Evolutionary conservation across 2,797 vertebrate genomes (phyloP), one percentile per base, ranked within the genome.

Genomic region (Muraenolepis orangiensis): DNA sequence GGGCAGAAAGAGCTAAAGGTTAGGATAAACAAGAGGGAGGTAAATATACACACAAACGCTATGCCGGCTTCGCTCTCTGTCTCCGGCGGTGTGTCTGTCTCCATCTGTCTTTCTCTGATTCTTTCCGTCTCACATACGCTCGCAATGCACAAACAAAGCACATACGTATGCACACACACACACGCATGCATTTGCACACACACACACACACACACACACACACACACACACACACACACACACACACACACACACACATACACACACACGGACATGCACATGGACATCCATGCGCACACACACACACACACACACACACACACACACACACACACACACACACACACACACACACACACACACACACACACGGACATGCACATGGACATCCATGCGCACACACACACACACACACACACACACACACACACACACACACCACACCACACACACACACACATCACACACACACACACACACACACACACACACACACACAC

Each of bases 1-100:
- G 85, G 87, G 81, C 89, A 91, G 86, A 84, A 77, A 80, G 70
- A 61, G 61, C 72, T 73, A 88, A 84, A 89, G 87, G 88, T 91
- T 88, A 89, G 80, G 79, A 38, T 82, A 88, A 91, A 88, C 79
- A 91, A 82, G 77, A 85, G 79, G 87, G 76, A 81, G 61, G 51
- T 76, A 78, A 73, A 85, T 26, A 76, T 72, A 38, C 64, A 77
- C 28, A 81, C 38, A 32, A 66, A 70, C 40, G 57, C 14, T 51
- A 20, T 51, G 12, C 18, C 42, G 38, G 13, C 38, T 51, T 38
- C 32, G 1, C 40, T 51, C 42, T 51, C 16, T 51, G 16, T 20
- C 42, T 51, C 14, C 3, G 38, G 38, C 38, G 13, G 42, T 51
- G 2, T 51, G 42, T 51, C 36, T 42, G 12, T 42, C 38, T 42